A percentile compares a stretch with the other conserved stretches of the same genome.
phyloP scores from a whole-genome alignment of 2,888 invertebrate genomes.

The Dermolepida albohirtum region DNA sequence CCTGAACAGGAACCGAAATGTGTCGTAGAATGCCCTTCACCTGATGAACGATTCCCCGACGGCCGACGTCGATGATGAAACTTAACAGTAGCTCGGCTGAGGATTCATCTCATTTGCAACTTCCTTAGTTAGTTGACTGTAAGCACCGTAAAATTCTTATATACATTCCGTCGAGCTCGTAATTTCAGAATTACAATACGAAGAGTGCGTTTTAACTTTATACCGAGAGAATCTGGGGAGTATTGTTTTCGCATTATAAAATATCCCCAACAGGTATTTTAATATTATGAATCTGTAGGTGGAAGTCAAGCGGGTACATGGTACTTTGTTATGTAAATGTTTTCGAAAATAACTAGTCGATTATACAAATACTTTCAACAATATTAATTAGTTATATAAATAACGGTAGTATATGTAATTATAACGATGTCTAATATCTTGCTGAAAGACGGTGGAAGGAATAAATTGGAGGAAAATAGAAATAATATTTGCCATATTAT shows the following conservation, averaged over 20 bases:
- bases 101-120: conserved; percentile 40
- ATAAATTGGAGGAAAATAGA: too few species aligned
- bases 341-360: conserved; percentile 6
- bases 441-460: too few species aligned
- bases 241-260: conserved; percentile 29
- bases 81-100: conserved; percentile 29
- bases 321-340: conserved; percentile 8
- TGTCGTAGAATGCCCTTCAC: conserved; percentile 56
- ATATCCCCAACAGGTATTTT: conserved; percentile 25
- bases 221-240: conserved; percentile 12
- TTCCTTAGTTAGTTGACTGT: conserved; percentile 45
- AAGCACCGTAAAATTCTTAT: conserved; percentile 33
- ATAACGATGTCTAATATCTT: too few species aligned
- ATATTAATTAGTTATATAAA: too few species aligned
- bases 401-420: too few species aligned
- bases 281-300: neutral
- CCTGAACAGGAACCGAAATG: conserved; percentile 57
- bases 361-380: too few species aligned
- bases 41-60: conserved; percentile 54
- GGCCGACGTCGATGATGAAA: conserved; percentile 39
- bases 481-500: too few species aligned
- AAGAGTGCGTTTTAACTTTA: conserved; percentile 13
- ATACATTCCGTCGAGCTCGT: conserved; percentile 40
- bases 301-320: conserved; percentile 4
- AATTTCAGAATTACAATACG: conserved; percentile 26